phyloP scores from a whole-genome alignment of 1,140 invertebrate species.

The Ruditapes philippinarum region DNA sequence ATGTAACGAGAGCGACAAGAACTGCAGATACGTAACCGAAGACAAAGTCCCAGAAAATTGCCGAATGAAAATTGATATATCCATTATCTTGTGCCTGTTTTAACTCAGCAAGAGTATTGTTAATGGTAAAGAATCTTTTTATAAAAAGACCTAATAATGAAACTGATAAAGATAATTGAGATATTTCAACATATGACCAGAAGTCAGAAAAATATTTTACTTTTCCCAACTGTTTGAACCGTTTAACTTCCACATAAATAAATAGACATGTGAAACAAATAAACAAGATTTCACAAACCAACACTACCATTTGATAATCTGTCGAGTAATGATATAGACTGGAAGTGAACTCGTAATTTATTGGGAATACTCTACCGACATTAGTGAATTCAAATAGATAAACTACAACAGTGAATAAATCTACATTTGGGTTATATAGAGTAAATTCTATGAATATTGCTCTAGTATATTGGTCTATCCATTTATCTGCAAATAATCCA shows the following conservation, averaged over 20 bases:
- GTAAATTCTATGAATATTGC: constrained; percentile 87
- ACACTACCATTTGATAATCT: constrained; percentile 45
- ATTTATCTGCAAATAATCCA: constrained; percentile 80
- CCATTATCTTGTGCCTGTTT: constrained; percentile 4
- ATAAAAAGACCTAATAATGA: constrained; percentile 47
- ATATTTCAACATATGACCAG: constrained; percentile 55
- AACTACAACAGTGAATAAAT: constrained; percentile 68
- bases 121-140: constrained; percentile 37
- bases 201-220: constrained; percentile 58
- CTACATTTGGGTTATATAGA: constrained; percentile 86
- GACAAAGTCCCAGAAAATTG: constrained; percentile 49
- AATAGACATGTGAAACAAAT: constrained; percentile 41
- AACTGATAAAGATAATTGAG: constrained; percentile 41
- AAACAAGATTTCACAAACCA: constrained; percentile 56
- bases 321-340: constrained; percentile 55
- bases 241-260: constrained; percentile 59
- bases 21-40: constrained; percentile 45
- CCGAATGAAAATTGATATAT: constrained; percentile 62
- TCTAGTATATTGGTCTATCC: constrained; percentile 87
- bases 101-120: constrained; percentile 34
- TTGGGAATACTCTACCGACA: constrained; percentile 53
- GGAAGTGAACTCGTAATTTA: constrained; percentile 64
- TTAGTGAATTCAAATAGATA: constrained; percentile 64
- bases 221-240: constrained; percentile 2
- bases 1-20: constrained; percentile 31